Evolutionary conservation across 2,797 vertebrate genomes (phyloP).

Genomic region (Enteromius argenteus): DNA sequence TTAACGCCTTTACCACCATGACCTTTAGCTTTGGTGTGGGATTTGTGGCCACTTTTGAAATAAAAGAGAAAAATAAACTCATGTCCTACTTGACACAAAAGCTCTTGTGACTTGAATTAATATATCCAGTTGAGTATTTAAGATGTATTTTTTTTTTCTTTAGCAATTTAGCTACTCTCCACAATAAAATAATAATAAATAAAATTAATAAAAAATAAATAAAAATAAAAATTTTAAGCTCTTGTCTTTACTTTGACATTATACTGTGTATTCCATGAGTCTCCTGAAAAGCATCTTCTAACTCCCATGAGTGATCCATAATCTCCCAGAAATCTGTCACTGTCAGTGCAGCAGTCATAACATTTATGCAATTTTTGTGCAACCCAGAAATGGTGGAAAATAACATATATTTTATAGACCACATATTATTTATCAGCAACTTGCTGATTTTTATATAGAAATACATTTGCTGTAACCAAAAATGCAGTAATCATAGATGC

Average conservation of each 20-base stretch:
- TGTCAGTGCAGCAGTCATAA: neutral
- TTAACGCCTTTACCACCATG: constrained; percentile 72
- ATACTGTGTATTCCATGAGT: neutral
- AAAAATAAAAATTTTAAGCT: neutral
- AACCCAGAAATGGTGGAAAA: neutral
- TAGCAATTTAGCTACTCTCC: neutral
- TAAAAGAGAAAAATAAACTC: constrained; percentile 62
- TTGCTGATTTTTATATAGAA: neutral
- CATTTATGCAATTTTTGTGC: neutral
- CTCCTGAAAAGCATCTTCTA: neutral
- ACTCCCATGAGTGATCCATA: constrained; percentile 3
- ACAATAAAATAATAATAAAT: neutral
- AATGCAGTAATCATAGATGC: no score
- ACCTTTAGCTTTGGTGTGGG: constrained; percentile 69
- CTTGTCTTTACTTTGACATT: neutral
- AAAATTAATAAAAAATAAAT: neutral
- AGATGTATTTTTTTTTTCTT: neutral
- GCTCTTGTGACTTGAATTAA: constrained; percentile 28
- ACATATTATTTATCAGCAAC: neutral
- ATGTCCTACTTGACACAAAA: constrained; percentile 15
- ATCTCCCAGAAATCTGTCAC: constrained; percentile 13
- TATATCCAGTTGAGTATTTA: constrained; percentile 10
- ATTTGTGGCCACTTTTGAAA: constrained; percentile 62
- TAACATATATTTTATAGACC: neutral
- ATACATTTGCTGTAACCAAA: no score